Percentiles rank a stretch among this genome's conserved stretches.
These are phyloP conservation scores for Muscicapa adusta DNA, from an alignment of 2,113 vertebrate species.

Conservation along the genomic window DNA sequence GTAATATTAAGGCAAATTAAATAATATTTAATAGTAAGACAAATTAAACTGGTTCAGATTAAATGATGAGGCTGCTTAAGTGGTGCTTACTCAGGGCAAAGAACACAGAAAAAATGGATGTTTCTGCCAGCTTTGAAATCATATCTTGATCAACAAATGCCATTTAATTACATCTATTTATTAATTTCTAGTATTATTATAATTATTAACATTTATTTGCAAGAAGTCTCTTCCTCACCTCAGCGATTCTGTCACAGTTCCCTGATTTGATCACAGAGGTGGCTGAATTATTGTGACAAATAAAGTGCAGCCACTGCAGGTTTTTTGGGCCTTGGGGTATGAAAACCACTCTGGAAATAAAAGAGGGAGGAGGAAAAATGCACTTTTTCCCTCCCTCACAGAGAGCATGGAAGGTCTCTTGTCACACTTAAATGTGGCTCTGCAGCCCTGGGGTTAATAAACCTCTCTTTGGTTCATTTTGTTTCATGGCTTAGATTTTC, in stretches of 20 bases:
- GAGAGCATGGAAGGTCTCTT: not conserved
- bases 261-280: not conserved
- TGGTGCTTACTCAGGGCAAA: not conserved
- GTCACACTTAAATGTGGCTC: not conserved
- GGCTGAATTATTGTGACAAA: not conserved
- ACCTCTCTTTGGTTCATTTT: not conserved
- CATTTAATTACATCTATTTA: not conserved
- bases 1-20: too few species aligned
- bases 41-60: not conserved
- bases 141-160: not conserved
- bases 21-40: not conserved
- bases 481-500: not conserved
- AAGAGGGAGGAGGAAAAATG: not conserved
- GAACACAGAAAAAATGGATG: rapidly evolving
- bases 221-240: not conserved
- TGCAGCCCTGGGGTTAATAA: not conserved
- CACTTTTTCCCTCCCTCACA: not conserved
- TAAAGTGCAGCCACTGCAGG: not conserved
- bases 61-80: not conserved
- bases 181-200: too few species aligned
- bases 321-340: not conserved
- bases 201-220: not conserved
- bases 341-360: not conserved
- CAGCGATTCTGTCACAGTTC: rapidly evolving
- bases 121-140: not conserved